phyloP scores from a whole-genome alignment of 1,140 invertebrate species.

The Listronotus oregonensis region DNA sequence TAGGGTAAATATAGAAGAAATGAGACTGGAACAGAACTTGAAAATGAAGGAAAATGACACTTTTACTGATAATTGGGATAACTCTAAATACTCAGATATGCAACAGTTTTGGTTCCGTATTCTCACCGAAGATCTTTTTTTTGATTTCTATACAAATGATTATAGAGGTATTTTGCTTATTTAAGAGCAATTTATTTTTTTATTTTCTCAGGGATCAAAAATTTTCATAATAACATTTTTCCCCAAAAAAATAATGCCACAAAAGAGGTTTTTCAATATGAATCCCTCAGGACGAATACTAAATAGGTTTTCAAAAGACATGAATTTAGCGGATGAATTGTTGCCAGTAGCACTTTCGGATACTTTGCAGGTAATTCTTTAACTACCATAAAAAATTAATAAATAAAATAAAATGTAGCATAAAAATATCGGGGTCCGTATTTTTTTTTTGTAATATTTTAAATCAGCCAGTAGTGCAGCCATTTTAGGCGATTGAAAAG shows the following conservation, averaged over 20 bases:
- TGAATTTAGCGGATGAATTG: constrained; percentile 81
- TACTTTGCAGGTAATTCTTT: constrained; percentile 65
- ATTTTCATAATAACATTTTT: constrained; percentile 84
- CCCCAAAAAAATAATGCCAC: constrained; percentile 76
- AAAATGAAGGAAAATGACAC: background rate
- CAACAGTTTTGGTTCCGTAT: constrained; percentile 45
- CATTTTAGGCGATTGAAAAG: no score
- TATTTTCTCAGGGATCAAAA: constrained; percentile 62
- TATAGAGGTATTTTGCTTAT: constrained; percentile 56
- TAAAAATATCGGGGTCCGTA: no score
- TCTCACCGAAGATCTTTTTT: constrained; percentile 36
- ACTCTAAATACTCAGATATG: background rate
- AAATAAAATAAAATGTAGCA: no score
- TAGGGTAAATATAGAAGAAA: constrained; percentile 49
- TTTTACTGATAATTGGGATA: background rate
- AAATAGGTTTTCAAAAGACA: constrained; percentile 76
- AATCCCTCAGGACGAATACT: constrained; percentile 80
- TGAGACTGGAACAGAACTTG: constrained; percentile 57
- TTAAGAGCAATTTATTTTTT: constrained; percentile 73
- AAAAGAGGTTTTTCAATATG: constrained; percentile 87
- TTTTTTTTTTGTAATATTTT: no score
- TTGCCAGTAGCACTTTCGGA: constrained; percentile 77
- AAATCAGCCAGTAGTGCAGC: no score
- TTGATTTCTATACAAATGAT: constrained; percentile 50
- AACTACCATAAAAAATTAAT: background rate